Percentiles rank a stretch among this genome's conserved stretches.
These are phyloP conservation scores for Drosophila merina DNA, from an alignment of 2,888 invertebrate genomes.

Conservation along the genomic window DNA sequence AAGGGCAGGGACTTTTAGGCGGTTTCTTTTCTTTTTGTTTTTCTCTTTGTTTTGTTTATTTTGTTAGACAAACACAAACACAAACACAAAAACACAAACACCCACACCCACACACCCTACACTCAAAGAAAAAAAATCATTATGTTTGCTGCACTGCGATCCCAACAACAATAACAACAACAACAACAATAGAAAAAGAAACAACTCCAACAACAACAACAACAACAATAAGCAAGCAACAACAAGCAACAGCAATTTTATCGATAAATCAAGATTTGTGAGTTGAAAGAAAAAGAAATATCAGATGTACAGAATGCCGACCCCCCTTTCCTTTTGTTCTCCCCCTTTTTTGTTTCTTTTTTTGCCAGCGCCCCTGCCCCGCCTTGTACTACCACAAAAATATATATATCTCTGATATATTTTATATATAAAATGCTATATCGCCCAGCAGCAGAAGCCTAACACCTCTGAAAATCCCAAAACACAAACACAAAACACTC, in stretches of 20 bases:
- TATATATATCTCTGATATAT: background rate
- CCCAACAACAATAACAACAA: slow-evolving; percentile 16
- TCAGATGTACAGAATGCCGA: slow-evolving; percentile 38
- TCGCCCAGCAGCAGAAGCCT: slow-evolving; percentile 69
- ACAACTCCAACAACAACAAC: slow-evolving; percentile 20
- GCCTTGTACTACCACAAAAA: slow-evolving; percentile 61
- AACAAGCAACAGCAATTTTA: slow-evolving; percentile 30
- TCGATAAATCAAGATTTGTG: slow-evolving; percentile 45
- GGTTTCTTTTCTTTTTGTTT: slow-evolving; percentile 25
- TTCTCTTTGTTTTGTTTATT: slow-evolving; percentile 43
- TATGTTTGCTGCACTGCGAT: slow-evolving; percentile 40
- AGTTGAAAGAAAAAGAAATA: slow-evolving; percentile 36
- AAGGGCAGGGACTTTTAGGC: slow-evolving; percentile 68
- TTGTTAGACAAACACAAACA: slow-evolving; percentile 29
- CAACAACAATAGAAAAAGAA: slow-evolving; percentile 16
- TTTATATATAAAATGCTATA: slow-evolving; percentile 47
- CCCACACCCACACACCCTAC: slow-evolving; percentile 32
- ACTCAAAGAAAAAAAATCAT: background rate
- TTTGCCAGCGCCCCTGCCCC: slow-evolving; percentile 48
- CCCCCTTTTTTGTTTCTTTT: background rate
- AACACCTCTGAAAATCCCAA: slow-evolving; percentile 50
- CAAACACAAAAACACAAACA: slow-evolving; percentile 41
- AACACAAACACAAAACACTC: slow-evolving; percentile 18
- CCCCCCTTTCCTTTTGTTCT: background rate
- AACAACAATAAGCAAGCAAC: slow-evolving; percentile 25